Base-by-base conservation (phyloP, 1,140 invertebrate genomes). In the Drosophila nigrodunni region DNA sequence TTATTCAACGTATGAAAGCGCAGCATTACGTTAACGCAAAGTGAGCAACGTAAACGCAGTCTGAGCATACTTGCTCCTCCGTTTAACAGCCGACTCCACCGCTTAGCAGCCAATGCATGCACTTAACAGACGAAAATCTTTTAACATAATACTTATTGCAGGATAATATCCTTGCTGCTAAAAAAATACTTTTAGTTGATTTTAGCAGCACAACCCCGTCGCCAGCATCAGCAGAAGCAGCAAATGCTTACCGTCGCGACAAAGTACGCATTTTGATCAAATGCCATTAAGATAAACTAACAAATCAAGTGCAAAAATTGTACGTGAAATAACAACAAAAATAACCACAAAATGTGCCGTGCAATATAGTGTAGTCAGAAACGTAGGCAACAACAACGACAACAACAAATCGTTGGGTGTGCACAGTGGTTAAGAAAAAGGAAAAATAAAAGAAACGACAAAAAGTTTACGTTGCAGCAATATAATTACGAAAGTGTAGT, bases 121-220 rank as follows among this genome's bases (percentile, higher is more conserved):
- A 37, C 11, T 70, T 71, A 71, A 64, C 68, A 71, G 47, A 7
- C 18, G 58, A 47, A 37, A 7, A 35, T 10, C 18, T 49, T 35
- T 68, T 70, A 70, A 70, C 61, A 72, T 25, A 9, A 9, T 18
- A 65, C 43, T 30, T 15, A 60, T 44, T 69, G 65, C 46, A 80
- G 79, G 79, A 81, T 81, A 80, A 37, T 74, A 85, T 85, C 81
- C 81, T 85, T 74, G 44, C 77, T 77, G 68, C 21, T 35, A 60
- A 64, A 72, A 71, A 76, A 81, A 82, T 77, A 78, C 72, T 78
- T 85, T 85, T 86, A 86, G 82, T 86, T 86, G 82, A 87, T 82
- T 82, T 82, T 78, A 86, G 82, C 78, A 86, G 78, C 67, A 86
- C 78, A 74, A 86, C 76, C 82, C 74, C 78, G 83, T 79, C 79